Base-by-base conservation (phyloP, 2,888 invertebrate genomes). In the Uropetala carovei region DNA sequence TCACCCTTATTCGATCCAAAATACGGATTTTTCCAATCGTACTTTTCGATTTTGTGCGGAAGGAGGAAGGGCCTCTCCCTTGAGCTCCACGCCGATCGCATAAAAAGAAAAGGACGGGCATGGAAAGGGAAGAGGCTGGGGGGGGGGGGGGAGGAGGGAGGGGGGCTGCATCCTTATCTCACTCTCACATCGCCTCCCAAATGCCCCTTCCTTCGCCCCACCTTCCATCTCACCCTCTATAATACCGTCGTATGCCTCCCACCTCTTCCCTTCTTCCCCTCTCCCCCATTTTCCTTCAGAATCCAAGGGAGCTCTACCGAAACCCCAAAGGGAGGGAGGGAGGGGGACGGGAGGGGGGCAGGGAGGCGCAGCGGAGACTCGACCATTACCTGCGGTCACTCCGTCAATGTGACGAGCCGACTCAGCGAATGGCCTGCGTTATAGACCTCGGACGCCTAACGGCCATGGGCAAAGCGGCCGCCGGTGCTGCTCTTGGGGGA, bases 361-460 rank as follows among this genome's bases (percentile, higher is more conserved):
- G 60, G 60, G 89, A 64, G 10, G 43, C 27, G 27, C 18, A 56
- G 83, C 83, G 43, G 83, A 57, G 83, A 83, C 64, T 64, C 89
- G 68, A 43, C 89, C 89, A 89, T 89, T 89, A 89, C 89, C 89
- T 89, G 89, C 89, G 89, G 89, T 89, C 89, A 89, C 89, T 89
- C 89, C 89, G 89, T 89, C 89, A 89, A 89, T 89, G 89, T 89
- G 89, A 89, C 89, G 64, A 89, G 89, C 89, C 89, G 89, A 89
- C 89, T 89, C 89, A 89, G 89, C 89, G 89, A 89, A 89, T 89
- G 89, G 89, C 16, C 86, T 86, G 86, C 89, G 89, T 89, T 89
- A 89, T 89, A 89, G 89, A 56, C 83, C 56, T 83, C 83, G 56
- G 57, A 56, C 57, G 56, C 83, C 83, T 83, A 83, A 83, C 83